phyloP scores from a whole-genome alignment of 2,797 vertebrate genomes.

The Cynopterus sphinx region DNA sequence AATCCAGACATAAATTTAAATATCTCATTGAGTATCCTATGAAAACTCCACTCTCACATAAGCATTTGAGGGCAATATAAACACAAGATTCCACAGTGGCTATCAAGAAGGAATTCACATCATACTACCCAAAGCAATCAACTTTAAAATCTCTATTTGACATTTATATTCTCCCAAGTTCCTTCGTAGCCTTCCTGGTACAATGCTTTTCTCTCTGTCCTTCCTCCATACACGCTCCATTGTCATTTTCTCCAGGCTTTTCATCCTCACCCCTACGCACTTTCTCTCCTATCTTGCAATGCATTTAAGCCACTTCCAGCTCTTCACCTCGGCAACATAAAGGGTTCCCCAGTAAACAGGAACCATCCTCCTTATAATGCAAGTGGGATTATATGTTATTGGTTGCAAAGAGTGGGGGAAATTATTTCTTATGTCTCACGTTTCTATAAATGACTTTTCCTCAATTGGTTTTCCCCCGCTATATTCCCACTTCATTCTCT shows the following conservation, averaged over 20 bases:
- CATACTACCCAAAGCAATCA: not conserved
- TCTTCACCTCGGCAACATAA: not conserved
- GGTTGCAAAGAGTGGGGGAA: not conserved
- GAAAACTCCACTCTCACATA: slow-evolving; percentile 14
- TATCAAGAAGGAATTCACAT: not conserved
- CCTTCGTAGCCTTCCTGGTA: not conserved
- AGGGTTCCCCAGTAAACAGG: not conserved
- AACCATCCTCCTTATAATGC: not conserved
- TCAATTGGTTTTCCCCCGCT: not conserved
- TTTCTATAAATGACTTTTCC: not conserved
- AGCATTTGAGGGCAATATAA: not conserved
- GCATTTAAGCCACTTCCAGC: not conserved
- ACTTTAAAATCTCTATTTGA: not conserved
- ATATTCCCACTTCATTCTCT: not conserved
- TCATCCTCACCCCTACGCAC: not conserved
- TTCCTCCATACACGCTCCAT: not conserved
- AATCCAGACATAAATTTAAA: not conserved
- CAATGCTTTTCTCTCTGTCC: not conserved
- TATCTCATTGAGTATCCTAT: not conserved
- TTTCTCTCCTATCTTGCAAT: not conserved
- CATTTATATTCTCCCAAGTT: not conserved
- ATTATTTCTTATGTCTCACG: not conserved
- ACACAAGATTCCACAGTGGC: not conserved
- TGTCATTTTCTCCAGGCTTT: not conserved
- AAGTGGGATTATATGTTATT: not conserved